phyloP scores from a whole-genome alignment of 2,797 vertebrate genomes.

The Eremophila alpestris region DNA sequence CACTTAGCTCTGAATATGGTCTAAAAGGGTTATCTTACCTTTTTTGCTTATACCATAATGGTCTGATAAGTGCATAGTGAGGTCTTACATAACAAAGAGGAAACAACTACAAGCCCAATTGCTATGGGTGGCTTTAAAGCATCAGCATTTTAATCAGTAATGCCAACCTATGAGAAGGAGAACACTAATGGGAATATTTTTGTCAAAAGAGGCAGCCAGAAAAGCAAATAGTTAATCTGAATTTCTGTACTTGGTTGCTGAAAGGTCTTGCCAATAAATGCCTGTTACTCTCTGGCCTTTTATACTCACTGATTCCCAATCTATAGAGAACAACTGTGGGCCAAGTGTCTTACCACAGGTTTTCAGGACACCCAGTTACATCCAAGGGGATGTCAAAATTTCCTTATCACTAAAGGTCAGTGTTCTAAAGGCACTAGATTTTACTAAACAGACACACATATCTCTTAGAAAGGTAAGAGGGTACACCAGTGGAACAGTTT shows the following conservation, averaged over 20 bases:
- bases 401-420: not conserved
- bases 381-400: not conserved
- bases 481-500: not conserved
- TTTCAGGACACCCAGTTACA: not conserved
- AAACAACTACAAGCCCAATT: not conserved
- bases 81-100: not conserved
- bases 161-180: rapidly evolving
- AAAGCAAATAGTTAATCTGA: not conserved
- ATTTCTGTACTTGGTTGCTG: not conserved
- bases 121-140: not conserved
- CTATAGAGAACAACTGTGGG: not conserved
- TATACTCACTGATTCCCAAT: not conserved
- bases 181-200: not conserved
- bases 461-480: not conserved
- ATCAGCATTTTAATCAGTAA: not conserved
- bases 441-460: not conserved
- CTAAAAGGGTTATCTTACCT: not conserved
- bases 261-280: not conserved
- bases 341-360: rapidly evolving
- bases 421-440: not conserved
- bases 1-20: not conserved
- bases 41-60: not conserved
- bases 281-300: not conserved
- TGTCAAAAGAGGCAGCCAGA: not conserved
- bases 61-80: not conserved